phyloP scores from a whole-genome alignment of 2,113 vertebrate genomes.

The Dendropsophus ebraccatus region DNA sequence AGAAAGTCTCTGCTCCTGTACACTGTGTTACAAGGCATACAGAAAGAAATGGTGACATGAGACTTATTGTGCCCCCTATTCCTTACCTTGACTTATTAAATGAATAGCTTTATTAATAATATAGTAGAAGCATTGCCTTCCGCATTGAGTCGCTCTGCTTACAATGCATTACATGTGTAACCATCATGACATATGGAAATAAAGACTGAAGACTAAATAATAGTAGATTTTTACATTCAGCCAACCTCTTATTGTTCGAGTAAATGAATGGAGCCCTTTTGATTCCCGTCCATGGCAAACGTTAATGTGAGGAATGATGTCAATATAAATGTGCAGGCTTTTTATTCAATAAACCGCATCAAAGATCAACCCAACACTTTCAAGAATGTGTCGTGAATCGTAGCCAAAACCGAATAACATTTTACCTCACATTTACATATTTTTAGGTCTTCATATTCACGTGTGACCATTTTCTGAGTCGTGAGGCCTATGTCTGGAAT shows the following conservation, averaged over 20 bases:
- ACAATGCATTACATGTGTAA: neutral
- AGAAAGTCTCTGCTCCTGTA: too few relatives aligned
- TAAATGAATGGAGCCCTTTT: neutral
- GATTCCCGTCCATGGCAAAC: slow-evolving; percentile 1
- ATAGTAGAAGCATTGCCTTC: too few relatives aligned
- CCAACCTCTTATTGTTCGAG: neutral
- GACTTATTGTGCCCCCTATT: neutral
- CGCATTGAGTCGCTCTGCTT: neutral
- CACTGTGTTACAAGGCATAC: neutral
- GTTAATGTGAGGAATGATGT: neutral
- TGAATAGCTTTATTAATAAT: neutral
- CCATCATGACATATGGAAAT: neutral
- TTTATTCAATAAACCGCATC: neutral
- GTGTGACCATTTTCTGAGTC: slow-evolving; percentile 12
- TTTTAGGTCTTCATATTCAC: neutral
- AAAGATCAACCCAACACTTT: neutral
- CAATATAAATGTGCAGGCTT: neutral
- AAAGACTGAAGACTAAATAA: neutral
- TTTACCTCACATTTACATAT: neutral
- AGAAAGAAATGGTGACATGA: neutral
- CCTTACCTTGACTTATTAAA: neutral
- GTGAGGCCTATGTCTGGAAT: slow-evolving; percentile 6
- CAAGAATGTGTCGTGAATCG: slow-evolving; percentile 23
- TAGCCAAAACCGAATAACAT: slow-evolving; percentile 8
- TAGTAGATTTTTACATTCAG: neutral